Evolutionary conservation across 2,797 vertebrate species (phyloP).

Genomic region (Pseudomugil tenellus): DNA sequence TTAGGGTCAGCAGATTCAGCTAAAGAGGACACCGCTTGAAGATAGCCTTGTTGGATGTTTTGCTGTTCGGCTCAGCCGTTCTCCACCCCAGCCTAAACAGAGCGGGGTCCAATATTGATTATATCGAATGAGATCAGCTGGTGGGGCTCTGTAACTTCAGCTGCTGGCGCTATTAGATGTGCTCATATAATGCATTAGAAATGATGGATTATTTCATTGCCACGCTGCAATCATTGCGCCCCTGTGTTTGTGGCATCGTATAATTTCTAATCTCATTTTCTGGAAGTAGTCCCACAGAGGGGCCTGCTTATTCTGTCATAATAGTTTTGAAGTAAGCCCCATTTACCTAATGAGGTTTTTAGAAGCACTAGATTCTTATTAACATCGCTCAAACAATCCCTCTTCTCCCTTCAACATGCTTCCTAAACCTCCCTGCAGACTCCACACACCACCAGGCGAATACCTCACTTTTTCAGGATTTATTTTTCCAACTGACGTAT

Average conservation of each 20-base stretch:
- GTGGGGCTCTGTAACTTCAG: conserved; percentile 37
- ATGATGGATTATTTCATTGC: conserved; percentile 63
- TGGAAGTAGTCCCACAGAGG: conserved; percentile 61
- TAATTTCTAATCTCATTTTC: conserved; percentile 73
- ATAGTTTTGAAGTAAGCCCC: conserved; percentile 73
- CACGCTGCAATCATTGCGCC: conserved; percentile 42
- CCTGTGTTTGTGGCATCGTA: conserved; percentile 34
- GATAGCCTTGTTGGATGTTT: conserved; percentile 4
- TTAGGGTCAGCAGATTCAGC: conserved; percentile 46
- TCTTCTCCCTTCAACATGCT: conserved; percentile 42
- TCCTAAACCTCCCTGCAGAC: conserved; percentile 21
- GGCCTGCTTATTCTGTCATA: conserved; percentile 52
- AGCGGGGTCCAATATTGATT: conserved; percentile 50
- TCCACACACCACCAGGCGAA: conserved; percentile 13
- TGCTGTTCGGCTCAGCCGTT: conserved; percentile 28
- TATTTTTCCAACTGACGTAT: not conserved
- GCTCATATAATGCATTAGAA: conserved; percentile 44
- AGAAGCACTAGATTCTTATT: conserved; percentile 62
- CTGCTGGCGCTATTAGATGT: conserved; percentile 39
- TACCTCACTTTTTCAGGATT: conserved; percentile 25
- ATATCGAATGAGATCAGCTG: conserved; percentile 46
- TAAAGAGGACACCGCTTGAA: conserved; percentile 18
- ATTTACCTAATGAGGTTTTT: conserved; percentile 76
- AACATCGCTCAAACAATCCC: conserved; percentile 46
- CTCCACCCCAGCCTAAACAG: conserved; percentile 9